These are phyloP conservation scores for Amphiura filiformis DNA, from an alignment of 35 echinoderm and acorn worm species.

Conservation along the genomic window DNA sequence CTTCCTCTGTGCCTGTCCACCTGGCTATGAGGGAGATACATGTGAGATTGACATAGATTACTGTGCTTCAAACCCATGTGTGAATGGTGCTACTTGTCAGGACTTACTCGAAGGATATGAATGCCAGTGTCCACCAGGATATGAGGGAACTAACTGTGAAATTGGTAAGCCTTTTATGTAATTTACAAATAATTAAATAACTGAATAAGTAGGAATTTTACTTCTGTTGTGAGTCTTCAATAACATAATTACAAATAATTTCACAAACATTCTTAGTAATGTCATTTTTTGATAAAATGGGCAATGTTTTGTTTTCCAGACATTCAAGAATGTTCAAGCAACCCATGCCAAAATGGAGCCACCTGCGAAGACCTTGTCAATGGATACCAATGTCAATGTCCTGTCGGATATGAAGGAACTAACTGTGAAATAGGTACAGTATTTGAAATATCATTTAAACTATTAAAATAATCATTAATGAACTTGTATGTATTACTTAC, in stretches of 20 bases:
- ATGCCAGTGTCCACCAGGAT: slow-evolving; percentile 41
- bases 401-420: slow-evolving; percentile 42
- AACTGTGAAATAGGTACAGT: slow-evolving; percentile 33
- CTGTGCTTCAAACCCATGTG: slow-evolving; percentile 52
- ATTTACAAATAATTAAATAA: no score
- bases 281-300: no score
- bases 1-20: slow-evolving; percentile 19
- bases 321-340: slow-evolving; percentile 44
- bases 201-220: no score
- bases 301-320: no score
- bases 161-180: slow-evolving; percentile 12
- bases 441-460: no score
- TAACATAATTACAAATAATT: no score
- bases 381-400: slow-evolving; percentile 54
- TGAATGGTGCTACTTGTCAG: slow-evolving; percentile 56
- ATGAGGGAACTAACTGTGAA: slow-evolving; percentile 37
- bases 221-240: no score
- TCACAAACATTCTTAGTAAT: no score
- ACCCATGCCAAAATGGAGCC: slow-evolving; percentile 79
- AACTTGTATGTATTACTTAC: no score
- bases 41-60: slow-evolving; percentile 37
- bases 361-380: slow-evolving; percentile 27
- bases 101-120: slow-evolving; percentile 25
- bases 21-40: slow-evolving; percentile 23
- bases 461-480: no score